Evolutionary conservation across 2,797 vertebrate species (phyloP).

Genomic region (Enteromius argenteus): DNA sequence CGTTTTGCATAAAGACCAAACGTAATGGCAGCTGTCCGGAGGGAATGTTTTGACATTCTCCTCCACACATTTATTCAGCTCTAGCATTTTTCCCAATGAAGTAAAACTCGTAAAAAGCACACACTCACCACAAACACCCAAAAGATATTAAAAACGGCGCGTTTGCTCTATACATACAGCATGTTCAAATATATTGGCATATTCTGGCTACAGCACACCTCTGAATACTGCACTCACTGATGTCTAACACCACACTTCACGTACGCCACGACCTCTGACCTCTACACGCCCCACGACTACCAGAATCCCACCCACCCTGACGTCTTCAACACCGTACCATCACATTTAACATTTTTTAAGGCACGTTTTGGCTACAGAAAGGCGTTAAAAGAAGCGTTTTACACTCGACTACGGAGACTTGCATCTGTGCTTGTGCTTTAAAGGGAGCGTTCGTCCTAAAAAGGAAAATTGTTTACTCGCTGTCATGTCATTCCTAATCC

Average conservation of each 20-base stretch:
- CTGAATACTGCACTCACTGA: slow-evolving; percentile 72
- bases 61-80: slow-evolving; percentile 71
- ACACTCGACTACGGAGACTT: slow-evolving; percentile 30
- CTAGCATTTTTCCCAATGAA: slow-evolving; percentile 70
- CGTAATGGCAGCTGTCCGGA: slow-evolving; percentile 73
- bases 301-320: neutral
- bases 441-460: neutral
- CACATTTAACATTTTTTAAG: slow-evolving; percentile 79
- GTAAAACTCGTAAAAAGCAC: slow-evolving; percentile 76
- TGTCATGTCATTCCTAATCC: neutral
- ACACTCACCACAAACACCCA: slow-evolving; percentile 74
- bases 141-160: slow-evolving; percentile 73
- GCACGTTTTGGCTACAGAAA: slow-evolving; percentile 85
- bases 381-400: slow-evolving; percentile 79
- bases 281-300: slow-evolving; percentile 63
- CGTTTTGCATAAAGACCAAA: slow-evolving; percentile 74
- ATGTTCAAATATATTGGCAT: slow-evolving; percentile 78
- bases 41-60: slow-evolving; percentile 70
- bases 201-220: slow-evolving; percentile 76
- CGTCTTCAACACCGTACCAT: slow-evolving; percentile 66
- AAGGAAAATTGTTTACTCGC: neutral
- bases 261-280: slow-evolving; percentile 81
- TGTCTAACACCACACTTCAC: slow-evolving; percentile 77
- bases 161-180: slow-evolving; percentile 64
- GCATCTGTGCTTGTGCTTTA: slow-evolving; percentile 34